Conservation (phyloP, 2,888 invertebrate species). For the Diachrysia chrysitis region DNA sequence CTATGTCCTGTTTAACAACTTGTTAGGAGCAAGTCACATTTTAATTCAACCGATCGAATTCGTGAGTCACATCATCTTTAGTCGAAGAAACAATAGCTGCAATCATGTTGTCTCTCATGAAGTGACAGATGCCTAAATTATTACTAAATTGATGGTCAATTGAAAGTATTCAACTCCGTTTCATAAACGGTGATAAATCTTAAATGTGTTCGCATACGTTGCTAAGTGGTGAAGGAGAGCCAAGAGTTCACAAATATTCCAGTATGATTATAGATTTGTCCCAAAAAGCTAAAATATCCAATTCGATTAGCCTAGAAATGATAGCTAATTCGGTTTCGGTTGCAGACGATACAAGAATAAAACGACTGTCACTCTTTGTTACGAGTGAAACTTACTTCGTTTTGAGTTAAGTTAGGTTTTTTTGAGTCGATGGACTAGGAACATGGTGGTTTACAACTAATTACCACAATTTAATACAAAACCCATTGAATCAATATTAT, state of each 20-base stretch:
- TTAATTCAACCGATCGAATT: too few species aligned
- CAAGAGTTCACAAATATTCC: constrained; percentile 19
- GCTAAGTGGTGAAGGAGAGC: not conserved
- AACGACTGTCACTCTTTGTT: constrained; percentile 27
- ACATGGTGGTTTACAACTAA: too few species aligned
- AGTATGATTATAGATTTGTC: constrained; percentile 25
- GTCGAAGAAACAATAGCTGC: not conserved
- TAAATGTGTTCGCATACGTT: not conserved
- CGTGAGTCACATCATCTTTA: not conserved
- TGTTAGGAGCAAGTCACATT: too few species aligned
- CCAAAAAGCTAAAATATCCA: constrained; percentile 48
- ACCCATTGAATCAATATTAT: too few species aligned
- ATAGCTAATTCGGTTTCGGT: constrained; percentile 40
- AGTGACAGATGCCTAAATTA: constrained; percentile 4
- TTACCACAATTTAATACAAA: too few species aligned
- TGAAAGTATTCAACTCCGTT: not conserved
- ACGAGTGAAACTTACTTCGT: constrained; percentile 22
- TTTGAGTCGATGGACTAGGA: too few species aligned
- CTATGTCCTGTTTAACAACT: too few species aligned
- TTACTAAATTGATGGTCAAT: constrained; percentile 5
- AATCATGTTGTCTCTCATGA: not conserved
- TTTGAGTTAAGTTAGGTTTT: constrained; percentile 8
- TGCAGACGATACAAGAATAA: constrained; percentile 31
- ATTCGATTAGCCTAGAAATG: constrained; percentile 56
- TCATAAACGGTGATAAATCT: not conserved